These are phyloP conservation scores for Zenarchopterus dispar DNA, from an alignment of 2,797 vertebrate species.

Conservation along the genomic window DNA sequence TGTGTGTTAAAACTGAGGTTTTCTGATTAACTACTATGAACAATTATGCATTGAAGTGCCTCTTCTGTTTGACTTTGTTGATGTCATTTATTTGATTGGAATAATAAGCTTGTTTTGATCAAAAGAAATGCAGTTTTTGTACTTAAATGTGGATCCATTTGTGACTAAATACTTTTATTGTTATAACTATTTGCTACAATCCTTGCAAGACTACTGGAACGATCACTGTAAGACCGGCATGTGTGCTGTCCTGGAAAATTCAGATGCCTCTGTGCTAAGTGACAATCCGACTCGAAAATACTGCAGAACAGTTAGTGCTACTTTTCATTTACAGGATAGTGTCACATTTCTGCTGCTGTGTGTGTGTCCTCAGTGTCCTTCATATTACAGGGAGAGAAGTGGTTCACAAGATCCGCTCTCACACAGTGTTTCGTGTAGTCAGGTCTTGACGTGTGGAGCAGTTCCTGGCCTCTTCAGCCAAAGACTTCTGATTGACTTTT, in stretches of 20 bases:
- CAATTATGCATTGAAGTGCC: slow-evolving; percentile 50
- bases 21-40: slow-evolving; percentile 34
- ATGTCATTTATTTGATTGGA: slow-evolving; percentile 1
- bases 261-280: slow-evolving; percentile 14
- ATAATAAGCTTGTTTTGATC: slow-evolving; percentile 4
- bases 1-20: slow-evolving; percentile 33
- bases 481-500: background rate
- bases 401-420: background rate
- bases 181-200: slow-evolving; percentile 18
- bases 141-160: slow-evolving; percentile 17
- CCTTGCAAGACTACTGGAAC: slow-evolving; percentile 11
- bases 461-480: background rate
- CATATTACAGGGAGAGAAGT: slow-evolving; percentile 2
- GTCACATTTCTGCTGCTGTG: slow-evolving; percentile 57
- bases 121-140: slow-evolving; percentile 19
- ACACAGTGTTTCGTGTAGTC: slow-evolving; percentile 1
- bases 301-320: slow-evolving; percentile 37
- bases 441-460: background rate
- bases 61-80: slow-evolving; percentile 17
- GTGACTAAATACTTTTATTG: background rate
- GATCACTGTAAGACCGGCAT: background rate
- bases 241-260: slow-evolving; percentile 1
- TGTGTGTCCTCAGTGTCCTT: slow-evolving; percentile 11
- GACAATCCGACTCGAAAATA: slow-evolving; percentile 55
- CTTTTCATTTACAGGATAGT: slow-evolving; percentile 53